Base-by-base conservation (phyloP, 2,113 vertebrate genomes). In the Rhabdomys dilectus region DNA sequence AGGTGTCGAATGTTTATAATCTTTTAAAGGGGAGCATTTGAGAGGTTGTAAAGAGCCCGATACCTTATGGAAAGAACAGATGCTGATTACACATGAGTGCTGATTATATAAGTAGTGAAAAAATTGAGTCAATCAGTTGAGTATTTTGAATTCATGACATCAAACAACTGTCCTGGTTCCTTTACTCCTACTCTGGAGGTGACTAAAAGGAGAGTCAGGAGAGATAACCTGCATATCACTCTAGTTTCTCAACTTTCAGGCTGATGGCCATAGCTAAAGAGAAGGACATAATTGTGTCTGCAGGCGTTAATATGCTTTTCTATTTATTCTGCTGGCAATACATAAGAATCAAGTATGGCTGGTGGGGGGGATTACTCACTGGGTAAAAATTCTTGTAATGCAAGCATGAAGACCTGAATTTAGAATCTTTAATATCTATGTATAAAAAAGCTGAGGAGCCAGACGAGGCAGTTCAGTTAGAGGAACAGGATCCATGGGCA, bases 21-120 rank as follows among this genome's bases (percentile, higher is more conserved):
- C 42, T 91, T 91, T 94, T 62, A 58, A 94, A 92, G 45, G 15
- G 70, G 26, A 6, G 13, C 53, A 93, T 96, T 76, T 89, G 77
- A 92, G 80, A 96, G 45, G 72, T 82, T 56, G 86, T 31, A 82
- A 90, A 91, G 88, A 93, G 68, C 24, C 89, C 87, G 51, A 90
- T 89, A 90, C 19, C 64, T 96, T 85, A 81, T 24, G 6, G 68
- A 88, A 21, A 88, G 16, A 93, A 75, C 53, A 31, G 36, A 88
- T 31, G 51, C 78, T 93, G 93, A 96, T 93, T 93, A 81, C 91
- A 91, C 15, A 82, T 93, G 91, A 96, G 36, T 48, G 51, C 78
- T 96, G 95, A 95, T 92, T 94, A 76, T 94, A 29, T 92, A 96
- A 95, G 68, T 82, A 93, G 70, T 68, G 34, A n/a, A 93, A 91